A percentile compares a stretch with the other conserved stretches of the same genome.
Evolutionary conservation across 1,140 invertebrate genomes (phyloP).

Genomic region (Drosophila kurseongensis): DNA sequence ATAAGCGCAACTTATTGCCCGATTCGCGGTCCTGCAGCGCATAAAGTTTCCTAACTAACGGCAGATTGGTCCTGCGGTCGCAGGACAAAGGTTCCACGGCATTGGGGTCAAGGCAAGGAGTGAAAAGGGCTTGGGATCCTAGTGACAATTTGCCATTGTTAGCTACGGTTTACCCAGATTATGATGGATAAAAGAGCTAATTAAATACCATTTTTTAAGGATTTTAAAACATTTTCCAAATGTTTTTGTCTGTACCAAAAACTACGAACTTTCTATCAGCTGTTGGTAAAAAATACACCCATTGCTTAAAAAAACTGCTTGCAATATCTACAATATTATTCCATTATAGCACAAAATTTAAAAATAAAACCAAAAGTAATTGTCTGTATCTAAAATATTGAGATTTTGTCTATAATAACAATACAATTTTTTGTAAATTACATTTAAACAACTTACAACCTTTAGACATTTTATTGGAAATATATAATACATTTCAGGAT

Average conservation of each 20-base stretch:
- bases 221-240: background rate
- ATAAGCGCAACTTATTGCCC: conserved; percentile 64
- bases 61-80: conserved; percentile 22
- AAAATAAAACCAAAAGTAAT: too few species aligned
- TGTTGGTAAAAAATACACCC: too few species aligned
- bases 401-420: too few species aligned
- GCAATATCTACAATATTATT: too few species aligned
- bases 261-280: background rate
- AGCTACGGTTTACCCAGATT: background rate
- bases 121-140: background rate
- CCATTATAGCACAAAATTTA: too few species aligned
- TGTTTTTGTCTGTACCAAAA: background rate
- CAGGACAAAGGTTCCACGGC: conserved; percentile 2
- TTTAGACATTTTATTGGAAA: too few species aligned
- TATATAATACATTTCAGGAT: too few species aligned
- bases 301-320: too few species aligned
- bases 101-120: background rate
- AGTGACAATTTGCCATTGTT: conserved; percentile 15
- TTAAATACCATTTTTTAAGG: background rate
- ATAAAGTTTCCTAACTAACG: conserved; percentile 57
- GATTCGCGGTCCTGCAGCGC: conserved; percentile 33
- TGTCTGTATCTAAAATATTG: too few species aligned
- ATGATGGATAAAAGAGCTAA: background rate
- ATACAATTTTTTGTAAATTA: too few species aligned
- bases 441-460: too few species aligned